Base-by-base conservation (phyloP, 23 tunicate species). In the Halocynthia aurantium region DNA sequence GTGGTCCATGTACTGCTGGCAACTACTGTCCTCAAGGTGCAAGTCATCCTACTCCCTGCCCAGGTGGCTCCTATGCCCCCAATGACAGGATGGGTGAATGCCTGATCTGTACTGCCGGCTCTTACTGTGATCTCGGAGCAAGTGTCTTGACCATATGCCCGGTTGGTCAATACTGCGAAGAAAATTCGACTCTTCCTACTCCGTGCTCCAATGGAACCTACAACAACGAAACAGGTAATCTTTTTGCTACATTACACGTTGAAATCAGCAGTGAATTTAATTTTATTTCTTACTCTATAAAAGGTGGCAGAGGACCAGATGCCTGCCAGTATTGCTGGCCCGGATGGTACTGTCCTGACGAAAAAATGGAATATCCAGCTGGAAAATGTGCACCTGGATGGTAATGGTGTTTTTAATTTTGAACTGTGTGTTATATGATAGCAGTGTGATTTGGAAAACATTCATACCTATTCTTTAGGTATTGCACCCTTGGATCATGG, bases 1-100 rank as follows among this genome's bases (percentile, higher is more conserved):
- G 92, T 7, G 98, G 92, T 8, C 88, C 88, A 10, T 96, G 99
- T 53, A 85, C 92, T 7, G 55, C 44, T 13, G 99, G 99, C n/a
- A 70, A 80, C 10, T 96, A 77, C 69, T 96, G 99, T 55, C 80
- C 79, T 19, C 67, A 15, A 6, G 85, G 84, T 9, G 79, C 80
- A 71, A 83, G 82, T 67, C 7, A 62, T 7, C 75, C 87, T 2
- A 71, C 13, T 4, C 75, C 50, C 9, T 92, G 98, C 69, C 63
- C 13, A 22, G 86, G 84, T 0, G 98, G 98, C n/a, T 78, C 91
- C n/a, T 92, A 69, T 61, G 86, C 92, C 15, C 83, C 91, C 6
- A 67, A 66, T 61, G 50, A 67, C 18, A 81, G 64, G 40, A 76
- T 78, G 80, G 61, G 69, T 13, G 73, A 58, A 15, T 87, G 94